These are phyloP conservation scores for Venusia cambrica DNA, from an alignment of 2,888 invertebrate genomes.

Conservation along the genomic window DNA sequence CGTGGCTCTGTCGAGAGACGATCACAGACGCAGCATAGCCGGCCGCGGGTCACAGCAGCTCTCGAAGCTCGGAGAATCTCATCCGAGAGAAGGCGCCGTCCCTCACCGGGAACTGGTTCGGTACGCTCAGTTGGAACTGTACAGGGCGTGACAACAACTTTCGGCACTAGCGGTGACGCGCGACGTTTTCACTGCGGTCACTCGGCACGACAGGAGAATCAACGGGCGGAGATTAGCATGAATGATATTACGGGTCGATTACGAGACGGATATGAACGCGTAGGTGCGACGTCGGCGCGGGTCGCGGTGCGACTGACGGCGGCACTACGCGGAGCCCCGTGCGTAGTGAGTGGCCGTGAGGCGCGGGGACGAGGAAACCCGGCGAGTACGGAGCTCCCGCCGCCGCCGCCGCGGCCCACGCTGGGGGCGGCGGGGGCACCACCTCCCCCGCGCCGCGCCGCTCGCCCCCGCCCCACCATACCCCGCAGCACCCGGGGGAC, in stretches of 20 bases:
- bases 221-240: conserved; percentile 73
- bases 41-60: conserved; percentile 65
- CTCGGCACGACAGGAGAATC: conserved; percentile 72
- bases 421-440: conserved; percentile 44
- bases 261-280: conserved; percentile 36
- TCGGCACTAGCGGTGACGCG: conserved; percentile 71
- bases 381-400: conserved; percentile 75
- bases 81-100: conserved; percentile 63
- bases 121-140: conserved; percentile 64
- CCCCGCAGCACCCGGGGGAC: conserved; percentile 38
- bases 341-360: conserved; percentile 81
- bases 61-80: conserved; percentile 59
- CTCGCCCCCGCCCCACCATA: conserved; percentile 30
- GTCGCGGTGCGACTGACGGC: conserved; percentile 76
- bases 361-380: conserved; percentile 81
- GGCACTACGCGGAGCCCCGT: conserved; percentile 75
- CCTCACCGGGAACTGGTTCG: conserved; percentile 66
- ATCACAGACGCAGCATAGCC: conserved; percentile 79
- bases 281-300: conserved; percentile 67
- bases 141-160: conserved; percentile 67
- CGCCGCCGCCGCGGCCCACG: conserved; percentile 52
- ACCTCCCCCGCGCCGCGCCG: conserved; percentile 19
- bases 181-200: conserved; percentile 64
- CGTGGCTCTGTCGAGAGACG: conserved; percentile 76
- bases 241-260: conserved; percentile 65